Evolutionary conservation across 1,140 invertebrate genomes (phyloP), one percentile per base, ranked within the genome.

Genomic region (Ptiloglossa arizonensis): DNA sequence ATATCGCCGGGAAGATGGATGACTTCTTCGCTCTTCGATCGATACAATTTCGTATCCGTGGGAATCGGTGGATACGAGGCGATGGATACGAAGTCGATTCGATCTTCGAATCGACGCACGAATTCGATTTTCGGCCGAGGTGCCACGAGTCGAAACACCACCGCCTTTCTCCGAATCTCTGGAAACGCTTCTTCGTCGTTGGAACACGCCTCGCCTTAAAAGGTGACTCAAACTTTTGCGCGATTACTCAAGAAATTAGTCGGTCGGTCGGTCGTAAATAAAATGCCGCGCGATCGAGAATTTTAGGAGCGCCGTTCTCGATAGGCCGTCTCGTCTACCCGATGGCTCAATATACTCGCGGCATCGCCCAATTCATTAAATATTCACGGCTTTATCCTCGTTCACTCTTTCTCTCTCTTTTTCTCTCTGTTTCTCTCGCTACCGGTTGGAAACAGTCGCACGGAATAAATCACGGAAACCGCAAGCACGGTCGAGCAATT

Each of bases 201-300:
- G 24, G 0, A 13, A 1, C 27, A 19, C 35, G 17, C 22, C 46
- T 50, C 52, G 57, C 59, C 50, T 52, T 52, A 73, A 57, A 80
- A 50, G 67, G 50, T 63, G 69, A 71, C 50, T 66, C 27, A 75
- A 73, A 83, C 81, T 79, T 73, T 79, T 44, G 48, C 46, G 38
- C 29, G 70, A 56, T 84, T 85, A 85, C 69, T 71, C 74, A 44
- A 52, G 69, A 85, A 85, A 85, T 85, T 85, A 83, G 78, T 81
- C 63, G 77, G 13, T 46, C 24, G 63, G 52, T 17, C 11, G 66
- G 22, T 69, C 70, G 67, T 85, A 85, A 85, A 85, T 85, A 81
- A 81, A 72, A 29, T 2, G 57, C 13, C 13, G 69, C 59, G 38
- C 57, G 69, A 81, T 54, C 60, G 70, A 68, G 70, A 62, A 82